These are phyloP conservation scores for Heliocidaris erythrogramma DNA, from an alignment of 35 echinoderm and acorn worm genomes.

Conservation along the genomic window DNA sequence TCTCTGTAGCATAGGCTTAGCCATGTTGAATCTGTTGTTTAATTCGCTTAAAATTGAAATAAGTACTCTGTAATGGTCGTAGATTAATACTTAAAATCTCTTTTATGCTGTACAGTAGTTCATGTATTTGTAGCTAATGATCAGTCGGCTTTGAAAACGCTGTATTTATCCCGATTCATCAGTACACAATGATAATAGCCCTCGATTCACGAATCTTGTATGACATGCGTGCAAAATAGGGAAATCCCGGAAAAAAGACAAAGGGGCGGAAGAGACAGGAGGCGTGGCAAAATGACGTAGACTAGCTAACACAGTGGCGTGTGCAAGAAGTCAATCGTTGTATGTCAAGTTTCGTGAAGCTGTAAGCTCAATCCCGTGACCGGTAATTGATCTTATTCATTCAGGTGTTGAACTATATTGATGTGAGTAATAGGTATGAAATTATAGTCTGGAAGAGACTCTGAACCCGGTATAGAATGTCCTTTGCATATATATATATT, in stretches of 20 bases:
- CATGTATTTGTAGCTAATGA: not conserved
- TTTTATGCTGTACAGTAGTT: not conserved
- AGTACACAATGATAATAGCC: not conserved
- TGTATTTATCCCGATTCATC: not conserved
- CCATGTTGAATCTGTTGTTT: not conserved
- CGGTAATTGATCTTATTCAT: too few species aligned
- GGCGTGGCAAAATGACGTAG: not conserved
- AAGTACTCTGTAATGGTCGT: not conserved
- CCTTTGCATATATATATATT: not conserved
- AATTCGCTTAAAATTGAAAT: not conserved
- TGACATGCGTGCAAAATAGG: not conserved
- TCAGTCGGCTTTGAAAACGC: not conserved
- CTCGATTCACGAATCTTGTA: too few species aligned
- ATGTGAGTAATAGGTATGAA: not conserved
- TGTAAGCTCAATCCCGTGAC: too few species aligned
- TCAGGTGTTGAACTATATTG: not conserved
- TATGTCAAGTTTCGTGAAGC: too few species aligned
- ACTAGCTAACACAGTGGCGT: not conserved
- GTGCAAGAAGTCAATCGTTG: not conserved
- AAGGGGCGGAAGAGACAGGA: not conserved
- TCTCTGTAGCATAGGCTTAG: not conserved
- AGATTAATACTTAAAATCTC: not conserved
- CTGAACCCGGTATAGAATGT: not conserved
- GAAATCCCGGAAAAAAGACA: not conserved
- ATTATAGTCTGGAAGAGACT: not conserved